Conservation (phyloP, 2,797 vertebrate species). For the Manis crassicaudata region DNA sequence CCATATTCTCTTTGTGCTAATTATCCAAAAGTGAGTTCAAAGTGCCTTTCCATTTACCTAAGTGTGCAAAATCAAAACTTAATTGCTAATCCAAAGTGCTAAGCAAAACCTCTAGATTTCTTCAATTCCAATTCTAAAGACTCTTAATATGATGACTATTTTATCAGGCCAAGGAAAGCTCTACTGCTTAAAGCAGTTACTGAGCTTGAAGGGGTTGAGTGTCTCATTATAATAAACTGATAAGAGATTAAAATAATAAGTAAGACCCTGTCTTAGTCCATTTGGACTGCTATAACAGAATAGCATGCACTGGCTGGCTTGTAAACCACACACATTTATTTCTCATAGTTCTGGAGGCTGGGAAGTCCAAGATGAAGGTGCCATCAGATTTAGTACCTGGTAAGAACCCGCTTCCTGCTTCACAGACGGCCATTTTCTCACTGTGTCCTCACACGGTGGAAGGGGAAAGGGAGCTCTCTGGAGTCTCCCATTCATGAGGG, state of each 20-base stretch:
- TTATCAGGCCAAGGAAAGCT: conserved; percentile 40
- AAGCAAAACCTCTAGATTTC: conserved; percentile 26
- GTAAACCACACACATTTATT: not conserved
- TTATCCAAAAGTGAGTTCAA: conserved; percentile 59
- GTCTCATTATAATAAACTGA: conserved; percentile 36
- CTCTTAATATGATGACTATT: conserved; percentile 30
- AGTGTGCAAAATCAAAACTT: conserved; percentile 56
- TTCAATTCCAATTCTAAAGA: conserved; percentile 40
- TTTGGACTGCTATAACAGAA: not conserved
- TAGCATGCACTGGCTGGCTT: not conserved
- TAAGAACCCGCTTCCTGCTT: not conserved
- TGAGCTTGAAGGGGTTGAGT: not conserved
- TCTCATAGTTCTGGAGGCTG: not conserved
- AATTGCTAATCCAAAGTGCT: conserved; percentile 43
- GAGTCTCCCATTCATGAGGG: not conserved
- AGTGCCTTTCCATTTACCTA: conserved; percentile 60
- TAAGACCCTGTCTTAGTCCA: not conserved
- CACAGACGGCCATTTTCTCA: not conserved
- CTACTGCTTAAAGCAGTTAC: conserved; percentile 46
- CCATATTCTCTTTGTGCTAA: conserved; percentile 57
- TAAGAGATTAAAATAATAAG: conserved; percentile 52
- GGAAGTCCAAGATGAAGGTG: not conserved
- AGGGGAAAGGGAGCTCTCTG: not conserved
- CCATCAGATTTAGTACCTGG: not conserved
- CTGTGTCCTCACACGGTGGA: not conserved